Conservation (phyloP, 1,140 invertebrate species). For the Apis laboriosa region DNA sequence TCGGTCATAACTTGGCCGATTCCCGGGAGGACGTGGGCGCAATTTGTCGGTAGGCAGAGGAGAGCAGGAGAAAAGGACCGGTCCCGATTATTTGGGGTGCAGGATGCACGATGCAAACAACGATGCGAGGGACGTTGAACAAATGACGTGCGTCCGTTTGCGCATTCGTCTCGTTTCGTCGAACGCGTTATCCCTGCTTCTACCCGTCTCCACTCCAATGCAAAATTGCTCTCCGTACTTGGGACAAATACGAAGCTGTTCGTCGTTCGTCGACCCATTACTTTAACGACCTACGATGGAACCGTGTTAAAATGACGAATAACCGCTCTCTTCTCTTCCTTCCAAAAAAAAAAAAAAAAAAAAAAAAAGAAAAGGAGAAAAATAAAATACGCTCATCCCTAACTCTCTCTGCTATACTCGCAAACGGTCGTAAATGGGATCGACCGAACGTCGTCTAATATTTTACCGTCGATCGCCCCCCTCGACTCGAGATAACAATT, state of each 20-base stretch:
- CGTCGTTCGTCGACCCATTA: not conserved
- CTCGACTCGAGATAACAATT: too few relatives aligned
- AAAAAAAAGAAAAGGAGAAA: too few relatives aligned
- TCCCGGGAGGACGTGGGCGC: constrained; percentile 69
- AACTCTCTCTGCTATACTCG: too few relatives aligned
- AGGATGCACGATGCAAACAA: constrained; percentile 71
- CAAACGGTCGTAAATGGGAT: too few relatives aligned
- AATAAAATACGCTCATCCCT: too few relatives aligned
- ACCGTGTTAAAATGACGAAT: not conserved
- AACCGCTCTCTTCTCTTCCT: not conserved
- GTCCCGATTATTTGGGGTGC: constrained; percentile 72
- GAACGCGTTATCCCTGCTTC: constrained; percentile 55
- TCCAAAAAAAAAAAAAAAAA: too few relatives aligned
- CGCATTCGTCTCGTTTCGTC: constrained; percentile 62
- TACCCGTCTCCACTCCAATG: not conserved
- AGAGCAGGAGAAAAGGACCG: constrained; percentile 66
- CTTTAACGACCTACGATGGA: not conserved
- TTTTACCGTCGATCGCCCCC: too few relatives aligned
- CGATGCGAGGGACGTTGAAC: constrained; percentile 61
- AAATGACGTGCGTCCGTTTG: constrained; percentile 70
- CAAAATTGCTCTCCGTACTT: constrained; percentile 32
- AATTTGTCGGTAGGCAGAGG: constrained; percentile 73
- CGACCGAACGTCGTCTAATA: too few relatives aligned
- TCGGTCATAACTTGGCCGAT: constrained; percentile 75
- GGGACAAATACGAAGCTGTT: not conserved